A percentile compares a stretch with the other conserved stretches of the same genome.
phyloP scores from a whole-genome alignment of 2,888 invertebrate genomes.

The Amiota minor region DNA sequence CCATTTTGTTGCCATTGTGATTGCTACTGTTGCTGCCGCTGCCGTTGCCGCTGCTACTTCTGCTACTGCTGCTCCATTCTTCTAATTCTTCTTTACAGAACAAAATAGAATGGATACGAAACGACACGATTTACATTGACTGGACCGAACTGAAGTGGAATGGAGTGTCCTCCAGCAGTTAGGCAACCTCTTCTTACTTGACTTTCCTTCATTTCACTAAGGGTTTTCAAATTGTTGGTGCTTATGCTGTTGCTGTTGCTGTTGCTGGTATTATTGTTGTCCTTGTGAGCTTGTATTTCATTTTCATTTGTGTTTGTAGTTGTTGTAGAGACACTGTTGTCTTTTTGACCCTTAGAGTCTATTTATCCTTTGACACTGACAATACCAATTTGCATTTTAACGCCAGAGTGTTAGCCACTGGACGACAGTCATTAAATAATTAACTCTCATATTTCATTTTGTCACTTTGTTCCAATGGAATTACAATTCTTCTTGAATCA shows the following conservation, averaged over 20 bases:
- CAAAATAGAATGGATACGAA: too few relatives aligned
- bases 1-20: constrained; percentile 40
- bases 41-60: constrained; percentile 12
- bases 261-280: too few relatives aligned
- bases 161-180: too few relatives aligned
- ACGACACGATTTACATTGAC: too few relatives aligned
- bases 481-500: too few relatives aligned
- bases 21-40: constrained; percentile 19
- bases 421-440: constrained; percentile 73
- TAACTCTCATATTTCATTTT: constrained; percentile 60
- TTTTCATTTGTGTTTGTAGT: constrained; percentile 10
- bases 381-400: constrained; percentile 71
- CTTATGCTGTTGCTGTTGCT: not conserved
- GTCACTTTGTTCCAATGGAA: not conserved
- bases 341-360: constrained; percentile 19
- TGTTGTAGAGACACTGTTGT: not conserved
- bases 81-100: too few relatives aligned
- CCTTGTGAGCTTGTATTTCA: constrained; percentile 14
- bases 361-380: constrained; percentile 55
- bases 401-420: constrained; percentile 72
- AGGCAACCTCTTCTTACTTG: too few relatives aligned
- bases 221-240: constrained; percentile 39
- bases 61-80: constrained; percentile 1
- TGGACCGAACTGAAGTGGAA: too few relatives aligned
- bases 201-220: too few relatives aligned